phyloP scores from a whole-genome alignment of 2,113 vertebrate genomes.

The Piaya cayana region DNA sequence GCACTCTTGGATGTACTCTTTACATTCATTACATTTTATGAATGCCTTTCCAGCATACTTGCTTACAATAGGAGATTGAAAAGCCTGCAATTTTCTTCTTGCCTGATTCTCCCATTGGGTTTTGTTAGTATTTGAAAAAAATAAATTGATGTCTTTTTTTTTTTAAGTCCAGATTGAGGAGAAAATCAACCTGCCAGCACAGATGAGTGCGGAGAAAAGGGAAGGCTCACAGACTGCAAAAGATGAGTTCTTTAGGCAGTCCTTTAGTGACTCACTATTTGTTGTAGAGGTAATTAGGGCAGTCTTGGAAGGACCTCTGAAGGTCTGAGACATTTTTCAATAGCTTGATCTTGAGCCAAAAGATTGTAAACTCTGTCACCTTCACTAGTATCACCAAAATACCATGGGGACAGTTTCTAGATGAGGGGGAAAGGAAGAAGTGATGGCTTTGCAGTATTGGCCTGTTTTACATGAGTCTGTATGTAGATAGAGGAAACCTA shows the following conservation, averaged over 20 bases:
- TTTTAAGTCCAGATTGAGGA: background rate
- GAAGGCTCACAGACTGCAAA: background rate
- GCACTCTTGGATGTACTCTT: constrained; percentile 61
- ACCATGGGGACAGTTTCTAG: background rate
- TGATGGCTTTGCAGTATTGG: background rate
- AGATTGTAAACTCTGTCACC: background rate
- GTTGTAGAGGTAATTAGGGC: background rate
- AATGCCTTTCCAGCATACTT: constrained; percentile 63
- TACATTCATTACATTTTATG: constrained; percentile 66
- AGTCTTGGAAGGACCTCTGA: background rate
- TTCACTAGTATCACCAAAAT: background rate
- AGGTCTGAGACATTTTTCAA: background rate
- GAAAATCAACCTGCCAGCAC: constrained; percentile 27
- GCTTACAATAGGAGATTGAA: constrained; percentile 58
- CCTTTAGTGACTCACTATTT: constrained; percentile 1
- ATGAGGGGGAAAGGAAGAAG: background rate
- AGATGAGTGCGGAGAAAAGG: background rate
- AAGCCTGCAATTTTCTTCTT: constrained; percentile 67
- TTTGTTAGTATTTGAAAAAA: constrained; percentile 38
- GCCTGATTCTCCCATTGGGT: constrained; percentile 51
- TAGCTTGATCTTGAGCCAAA: background rate
- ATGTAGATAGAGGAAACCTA: background rate
- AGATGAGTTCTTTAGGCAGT: background rate
- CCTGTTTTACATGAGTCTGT: background rate
- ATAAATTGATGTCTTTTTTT: constrained; percentile 6